phyloP scores from a whole-genome alignment of 1,140 invertebrate genomes.

The Eumeta japonica region DNA sequence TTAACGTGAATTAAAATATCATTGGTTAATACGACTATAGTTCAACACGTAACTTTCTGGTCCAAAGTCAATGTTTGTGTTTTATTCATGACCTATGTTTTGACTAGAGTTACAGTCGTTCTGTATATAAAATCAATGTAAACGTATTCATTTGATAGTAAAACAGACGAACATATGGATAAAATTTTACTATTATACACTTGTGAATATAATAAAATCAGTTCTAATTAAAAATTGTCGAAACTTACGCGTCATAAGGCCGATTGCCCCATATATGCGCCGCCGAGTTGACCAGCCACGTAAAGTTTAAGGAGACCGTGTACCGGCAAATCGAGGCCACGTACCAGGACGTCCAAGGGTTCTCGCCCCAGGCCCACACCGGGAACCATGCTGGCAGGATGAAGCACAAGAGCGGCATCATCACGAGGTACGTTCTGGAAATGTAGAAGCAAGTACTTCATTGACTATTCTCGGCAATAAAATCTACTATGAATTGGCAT shows the following conservation, averaged over 20 bases:
- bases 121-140: background rate
- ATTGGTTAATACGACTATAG: no score
- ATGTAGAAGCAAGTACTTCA: no score
- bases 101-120: no score
- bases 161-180: background rate
- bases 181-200: background rate
- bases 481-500: no score
- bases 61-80: no score
- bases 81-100: no score
- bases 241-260: conserved; percentile 64
- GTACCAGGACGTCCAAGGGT: conserved; percentile 60
- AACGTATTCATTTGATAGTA: background rate
- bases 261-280: conserved; percentile 76
- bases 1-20: no score
- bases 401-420: conserved; percentile 75
- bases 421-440: conserved; percentile 68
- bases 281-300: conserved; percentile 87
- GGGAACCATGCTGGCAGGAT: conserved; percentile 60
- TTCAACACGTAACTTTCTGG: no score
- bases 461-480: no score
- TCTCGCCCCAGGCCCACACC: conserved; percentile 77
- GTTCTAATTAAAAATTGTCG: conserved; percentile 6
- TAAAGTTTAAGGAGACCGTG: conserved; percentile 69
- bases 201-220: background rate
- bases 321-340: conserved; percentile 59